phyloP scores from a whole-genome alignment of 2,797 vertebrate species.

The Fringilla coelebs region DNA sequence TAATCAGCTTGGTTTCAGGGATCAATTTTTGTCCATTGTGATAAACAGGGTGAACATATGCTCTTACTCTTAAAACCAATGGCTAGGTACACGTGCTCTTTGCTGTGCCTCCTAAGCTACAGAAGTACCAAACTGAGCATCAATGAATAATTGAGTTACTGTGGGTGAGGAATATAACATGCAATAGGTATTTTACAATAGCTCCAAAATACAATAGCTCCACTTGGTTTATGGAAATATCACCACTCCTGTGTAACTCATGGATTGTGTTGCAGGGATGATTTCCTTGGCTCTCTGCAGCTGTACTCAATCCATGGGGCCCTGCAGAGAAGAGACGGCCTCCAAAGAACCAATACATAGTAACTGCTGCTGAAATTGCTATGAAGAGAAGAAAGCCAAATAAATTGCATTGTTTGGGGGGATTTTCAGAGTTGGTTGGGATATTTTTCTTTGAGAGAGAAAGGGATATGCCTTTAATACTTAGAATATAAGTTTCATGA shows the following conservation, averaged over 20 bases:
- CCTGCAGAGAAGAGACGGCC: not conserved
- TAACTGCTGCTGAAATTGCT: not conserved
- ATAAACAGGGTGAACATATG: not conserved
- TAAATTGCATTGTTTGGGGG: not conserved
- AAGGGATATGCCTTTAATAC: not conserved
- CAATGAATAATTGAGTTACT: not conserved
- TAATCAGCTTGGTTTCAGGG: not conserved
- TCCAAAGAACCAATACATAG: not conserved
- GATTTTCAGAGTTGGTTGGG: not conserved
- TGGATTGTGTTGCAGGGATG: not conserved
- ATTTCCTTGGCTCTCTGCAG: not conserved
- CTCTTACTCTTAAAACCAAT: not conserved
- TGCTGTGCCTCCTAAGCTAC: not conserved
- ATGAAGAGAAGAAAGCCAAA: not conserved
- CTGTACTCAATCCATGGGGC: not conserved
- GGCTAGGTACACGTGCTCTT: accelerated
- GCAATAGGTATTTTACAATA: not conserved
- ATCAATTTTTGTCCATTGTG: not conserved
- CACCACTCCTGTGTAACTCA: not conserved
- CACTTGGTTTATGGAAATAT: not conserved
- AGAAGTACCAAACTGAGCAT: not conserved
- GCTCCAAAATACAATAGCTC: not conserved
- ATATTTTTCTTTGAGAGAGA: not conserved
- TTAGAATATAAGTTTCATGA: not conserved
- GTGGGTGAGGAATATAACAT: not conserved